Evolutionary conservation across 2,797 vertebrate genomes (phyloP), one percentile per base, ranked within the genome.

Genomic region (Tarsius wallacei): DNA sequence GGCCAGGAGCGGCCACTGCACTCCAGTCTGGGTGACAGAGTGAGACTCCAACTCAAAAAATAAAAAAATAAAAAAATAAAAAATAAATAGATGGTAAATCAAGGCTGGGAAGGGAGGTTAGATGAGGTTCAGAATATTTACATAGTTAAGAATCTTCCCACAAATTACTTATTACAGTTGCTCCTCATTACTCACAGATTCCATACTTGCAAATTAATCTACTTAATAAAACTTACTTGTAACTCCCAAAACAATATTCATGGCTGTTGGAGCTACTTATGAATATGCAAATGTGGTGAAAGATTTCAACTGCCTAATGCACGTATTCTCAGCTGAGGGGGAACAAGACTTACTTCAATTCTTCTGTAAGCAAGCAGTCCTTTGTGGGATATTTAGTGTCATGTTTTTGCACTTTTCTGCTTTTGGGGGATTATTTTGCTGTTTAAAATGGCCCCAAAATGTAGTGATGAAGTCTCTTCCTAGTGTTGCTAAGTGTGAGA

Each of bases 371-470:
- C 14, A 21, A 47, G 14, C 24, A 1, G 31, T 28, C 33, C 47
- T 94, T 36, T 33, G 11, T 81, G n/a, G 42, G 68, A 14, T 31
- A 33, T 24, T 70, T 73, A 83, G 15, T 31, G 26, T 53, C 28
- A 51, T 6, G 0, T 61, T 49, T 81, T 95, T 86, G n/a, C 26
- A 87, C 53, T 78, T 49, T 51, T 51, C 7, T 78, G 55, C 61
- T 61, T 90, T 82, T 88, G 31, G 1, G 83, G 81, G 55, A n/a
- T 55, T 89, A 64, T 74, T 89, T 88, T 64, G 31, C n/a, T 86
- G 2, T 89, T 94, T 87, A 21, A 91, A 76, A 66, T 63, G 21
- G 4, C 17, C 49, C 68, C 51, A 71, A 47, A 85, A 22, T 61
- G 47, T 1, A n/a, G 16, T 6, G 22, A 49, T 64, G 26, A 64